phyloP scores from a whole-genome alignment of 1,140 invertebrate genomes.

The Meloidogyne exigua region DNA sequence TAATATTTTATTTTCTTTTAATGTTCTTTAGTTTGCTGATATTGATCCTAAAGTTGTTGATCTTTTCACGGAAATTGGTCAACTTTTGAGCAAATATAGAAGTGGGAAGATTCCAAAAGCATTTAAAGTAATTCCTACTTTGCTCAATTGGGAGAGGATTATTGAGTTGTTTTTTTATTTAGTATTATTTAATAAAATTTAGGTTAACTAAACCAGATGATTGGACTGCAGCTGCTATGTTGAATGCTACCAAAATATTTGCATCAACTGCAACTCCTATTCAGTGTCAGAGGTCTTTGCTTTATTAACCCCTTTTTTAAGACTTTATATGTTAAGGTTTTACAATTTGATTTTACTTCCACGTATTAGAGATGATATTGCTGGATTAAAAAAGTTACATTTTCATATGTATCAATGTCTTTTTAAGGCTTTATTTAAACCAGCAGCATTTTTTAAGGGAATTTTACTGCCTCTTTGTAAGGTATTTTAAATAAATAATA shows the following conservation, averaged over 20 bases:
- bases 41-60: conserved; percentile 74
- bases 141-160: conserved; percentile 87
- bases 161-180: conserved; percentile 44
- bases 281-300: conserved; percentile 79
- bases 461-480: conserved; percentile 85
- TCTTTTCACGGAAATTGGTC: conserved; percentile 81
- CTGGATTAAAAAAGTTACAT: conserved; percentile 90
- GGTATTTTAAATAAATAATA: conserved; percentile 21
- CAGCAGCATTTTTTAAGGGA: conserved; percentile 98
- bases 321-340: conserved; percentile 69
- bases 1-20: not conserved
- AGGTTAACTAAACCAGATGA: conserved; percentile 68
- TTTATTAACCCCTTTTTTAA: conserved; percentile 8
- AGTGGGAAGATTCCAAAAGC: conserved; percentile 95
- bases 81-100: conserved; percentile 73
- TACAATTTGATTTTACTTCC: conserved; percentile 73
- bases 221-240: conserved; percentile 87
- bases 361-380: conserved; percentile 87
- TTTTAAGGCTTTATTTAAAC: conserved; percentile 89
- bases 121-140: conserved; percentile 89
- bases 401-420: conserved; percentile 93
- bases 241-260: conserved; percentile 88
- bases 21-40: conserved; percentile 33
- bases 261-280: conserved; percentile 90
- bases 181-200: conserved; percentile 22